Conservation (phyloP, 2,888 invertebrate genomes). For the Protophormia terraenovae region DNA sequence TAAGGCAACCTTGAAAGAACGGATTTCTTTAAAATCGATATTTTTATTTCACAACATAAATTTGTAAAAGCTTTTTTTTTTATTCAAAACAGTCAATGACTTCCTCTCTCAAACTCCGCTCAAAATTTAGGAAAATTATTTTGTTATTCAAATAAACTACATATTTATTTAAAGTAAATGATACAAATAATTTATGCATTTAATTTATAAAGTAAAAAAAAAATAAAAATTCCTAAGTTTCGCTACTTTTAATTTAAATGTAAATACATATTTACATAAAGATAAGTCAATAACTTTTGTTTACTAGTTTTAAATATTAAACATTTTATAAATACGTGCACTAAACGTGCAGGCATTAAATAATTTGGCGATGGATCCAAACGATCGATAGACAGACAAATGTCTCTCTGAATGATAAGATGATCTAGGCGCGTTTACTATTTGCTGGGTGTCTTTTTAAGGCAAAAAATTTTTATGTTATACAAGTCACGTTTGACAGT, state of each 20-base stretch:
- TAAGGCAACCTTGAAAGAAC: too few relatives aligned
- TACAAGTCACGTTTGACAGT: constrained; percentile 40
- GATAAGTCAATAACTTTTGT: neutral
- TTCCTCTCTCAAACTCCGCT: neutral
- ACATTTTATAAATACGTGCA: neutral
- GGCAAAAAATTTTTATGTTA: neutral
- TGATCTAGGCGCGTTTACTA: neutral
- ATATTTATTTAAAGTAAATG: too few relatives aligned
- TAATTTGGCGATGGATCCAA: neutral
- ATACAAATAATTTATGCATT: neutral
- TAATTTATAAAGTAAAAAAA: too few relatives aligned
- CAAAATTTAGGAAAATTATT: neutral
- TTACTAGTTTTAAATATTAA: neutral
- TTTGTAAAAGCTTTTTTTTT: too few relatives aligned
- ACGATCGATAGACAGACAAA: neutral
- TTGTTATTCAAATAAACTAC: neutral
- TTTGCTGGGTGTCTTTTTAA: neutral
- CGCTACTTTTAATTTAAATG: neutral
- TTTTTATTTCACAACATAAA: too few relatives aligned
- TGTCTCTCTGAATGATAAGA: constrained; percentile 11
- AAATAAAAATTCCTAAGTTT: neutral
- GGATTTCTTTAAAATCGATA: too few relatives aligned
- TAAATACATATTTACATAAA: neutral
- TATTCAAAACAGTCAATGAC: neutral
- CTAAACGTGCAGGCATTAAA: neutral